phyloP scores from a whole-genome alignment of 2,888 invertebrate species.

The Elegia similella region DNA sequence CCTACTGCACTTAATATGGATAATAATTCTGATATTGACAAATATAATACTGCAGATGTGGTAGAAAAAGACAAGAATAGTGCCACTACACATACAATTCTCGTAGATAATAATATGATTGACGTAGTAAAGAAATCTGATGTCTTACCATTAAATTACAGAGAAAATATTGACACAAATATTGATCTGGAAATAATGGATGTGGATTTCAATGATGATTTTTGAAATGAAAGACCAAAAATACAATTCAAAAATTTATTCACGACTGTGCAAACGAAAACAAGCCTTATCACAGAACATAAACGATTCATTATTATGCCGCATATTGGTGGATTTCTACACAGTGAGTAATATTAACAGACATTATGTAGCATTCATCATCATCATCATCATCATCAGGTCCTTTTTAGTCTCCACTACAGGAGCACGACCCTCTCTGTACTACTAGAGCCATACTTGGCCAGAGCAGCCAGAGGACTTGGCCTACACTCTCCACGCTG shows the following conservation, averaged over 20 bases:
- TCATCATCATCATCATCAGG: no score
- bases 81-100: background rate
- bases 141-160: constrained; percentile 8
- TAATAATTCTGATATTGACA: background rate
- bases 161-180: constrained; percentile 25
- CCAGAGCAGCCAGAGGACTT: no score
- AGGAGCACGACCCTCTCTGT: no score
- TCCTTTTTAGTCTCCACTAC: no score
- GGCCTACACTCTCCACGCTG: no score
- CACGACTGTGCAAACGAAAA: constrained; percentile 50
- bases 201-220: constrained; percentile 66
- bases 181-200: constrained; percentile 53
- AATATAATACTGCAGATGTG: background rate
- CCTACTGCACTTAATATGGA: constrained; percentile 8
- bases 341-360: background rate
- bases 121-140: background rate
- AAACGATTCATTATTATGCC: constrained; percentile 23
- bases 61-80: background rate
- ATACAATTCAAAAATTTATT: constrained; percentile 45
- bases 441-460: no score
- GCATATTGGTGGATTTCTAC: background rate
- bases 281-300: constrained; percentile 61
- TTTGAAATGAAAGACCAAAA: constrained; percentile 33
- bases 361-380: background rate
- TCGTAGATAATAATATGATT: constrained; percentile 17